These are phyloP conservation scores for Paracentrotus lividus DNA, from an alignment of 53 echinoderm and acorn worm genomes.

Conservation along the genomic window DNA sequence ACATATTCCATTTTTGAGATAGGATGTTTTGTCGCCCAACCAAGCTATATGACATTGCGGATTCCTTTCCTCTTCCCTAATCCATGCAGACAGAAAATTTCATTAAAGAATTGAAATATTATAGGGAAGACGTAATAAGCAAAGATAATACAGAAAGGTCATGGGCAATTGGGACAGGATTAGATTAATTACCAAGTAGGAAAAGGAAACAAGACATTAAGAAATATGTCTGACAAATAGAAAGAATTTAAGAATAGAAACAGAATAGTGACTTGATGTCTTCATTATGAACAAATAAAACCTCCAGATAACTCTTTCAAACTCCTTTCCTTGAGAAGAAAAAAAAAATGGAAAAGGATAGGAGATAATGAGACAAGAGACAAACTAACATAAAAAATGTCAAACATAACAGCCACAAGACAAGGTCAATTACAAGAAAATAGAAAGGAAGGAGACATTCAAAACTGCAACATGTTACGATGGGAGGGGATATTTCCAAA, in stretches of 20 bases:
- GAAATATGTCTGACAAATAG: slow-evolving; percentile 13
- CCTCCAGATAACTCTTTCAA: neutral
- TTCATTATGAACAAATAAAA: neutral
- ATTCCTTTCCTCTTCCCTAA: too few relatives aligned
- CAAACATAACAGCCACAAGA: neutral
- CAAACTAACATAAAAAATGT: slow-evolving; percentile 19
- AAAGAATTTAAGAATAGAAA: neutral
- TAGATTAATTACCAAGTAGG: neutral
- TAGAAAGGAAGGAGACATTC: neutral
- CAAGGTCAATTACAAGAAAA: slow-evolving; percentile 30
- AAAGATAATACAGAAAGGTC: neutral
- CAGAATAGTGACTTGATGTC: slow-evolving; percentile 4
- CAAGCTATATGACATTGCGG: too few relatives aligned
- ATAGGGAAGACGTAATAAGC: neutral
- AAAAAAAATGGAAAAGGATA: neutral
- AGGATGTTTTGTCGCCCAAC: too few relatives aligned
- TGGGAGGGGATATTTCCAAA: too few relatives aligned
- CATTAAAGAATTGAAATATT: neutral
- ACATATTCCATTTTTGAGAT: too few relatives aligned
- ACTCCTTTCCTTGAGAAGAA: neutral
- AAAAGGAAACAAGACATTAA: neutral
- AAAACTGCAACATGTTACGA: neutral
- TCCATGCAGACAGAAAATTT: too few relatives aligned
- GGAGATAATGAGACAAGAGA: slow-evolving; percentile 26
- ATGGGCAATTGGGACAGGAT: slow-evolving; percentile 5